These are phyloP conservation scores for Carcinoscorpius rotundicauda DNA, from an alignment of 1,140 invertebrate species.

Conservation along the genomic window DNA sequence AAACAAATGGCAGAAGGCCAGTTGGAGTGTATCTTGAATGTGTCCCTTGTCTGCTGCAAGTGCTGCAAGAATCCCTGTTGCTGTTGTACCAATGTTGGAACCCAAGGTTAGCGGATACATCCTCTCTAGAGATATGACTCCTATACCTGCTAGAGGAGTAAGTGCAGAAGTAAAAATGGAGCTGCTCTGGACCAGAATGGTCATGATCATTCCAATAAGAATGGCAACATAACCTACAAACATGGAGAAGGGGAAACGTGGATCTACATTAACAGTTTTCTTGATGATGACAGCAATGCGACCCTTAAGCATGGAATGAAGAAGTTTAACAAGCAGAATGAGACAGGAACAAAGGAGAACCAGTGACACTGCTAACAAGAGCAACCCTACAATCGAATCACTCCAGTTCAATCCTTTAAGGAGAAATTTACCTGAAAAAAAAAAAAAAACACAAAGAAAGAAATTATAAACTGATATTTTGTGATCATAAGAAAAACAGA, in stretches of 20 bases:
- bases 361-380: slow-evolving; percentile 40
- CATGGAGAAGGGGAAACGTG: slow-evolving; percentile 34
- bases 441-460: neutral
- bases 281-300: slow-evolving; percentile 40
- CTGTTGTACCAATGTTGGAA: slow-evolving; percentile 51
- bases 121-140: slow-evolving; percentile 44
- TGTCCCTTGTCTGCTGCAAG: slow-evolving; percentile 34
- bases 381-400: slow-evolving; percentile 36
- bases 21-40: slow-evolving; percentile 39
- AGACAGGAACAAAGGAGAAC: slow-evolving; percentile 41
- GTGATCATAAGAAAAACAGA: no score
- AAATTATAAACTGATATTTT: no score
- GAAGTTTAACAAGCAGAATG: slow-evolving; percentile 44
- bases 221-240: slow-evolving; percentile 46
- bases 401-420: slow-evolving; percentile 27
- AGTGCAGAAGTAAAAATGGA: slow-evolving; percentile 51
- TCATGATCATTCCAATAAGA: slow-evolving; percentile 42
- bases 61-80: slow-evolving; percentile 42
- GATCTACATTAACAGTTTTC: slow-evolving; percentile 43
- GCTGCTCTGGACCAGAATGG: slow-evolving; percentile 48
- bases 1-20: slow-evolving; percentile 47
- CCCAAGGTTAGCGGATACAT: slow-evolving; percentile 49
- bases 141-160: slow-evolving; percentile 48
- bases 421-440: slow-evolving; percentile 27
- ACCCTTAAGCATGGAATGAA: slow-evolving; percentile 38